Conservation (phyloP, 2,797 vertebrate species). For the Corythornis leucogaster region DNA sequence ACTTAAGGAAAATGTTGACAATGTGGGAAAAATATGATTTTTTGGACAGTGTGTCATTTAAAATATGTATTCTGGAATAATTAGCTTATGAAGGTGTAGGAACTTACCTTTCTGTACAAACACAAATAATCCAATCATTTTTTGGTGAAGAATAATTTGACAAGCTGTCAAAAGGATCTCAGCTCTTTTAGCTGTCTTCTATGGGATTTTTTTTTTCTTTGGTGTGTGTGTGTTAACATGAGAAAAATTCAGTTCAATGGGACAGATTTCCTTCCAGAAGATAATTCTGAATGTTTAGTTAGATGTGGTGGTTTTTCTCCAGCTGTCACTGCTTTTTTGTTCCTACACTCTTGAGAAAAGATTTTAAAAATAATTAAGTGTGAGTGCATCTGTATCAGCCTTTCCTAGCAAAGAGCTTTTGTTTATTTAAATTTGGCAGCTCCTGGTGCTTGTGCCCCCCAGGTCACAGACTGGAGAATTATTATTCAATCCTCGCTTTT, state of each 20-base stretch:
- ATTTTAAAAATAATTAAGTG: slow-evolving; percentile 69
- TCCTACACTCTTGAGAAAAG: slow-evolving; percentile 39
- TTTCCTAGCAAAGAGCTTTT: slow-evolving; percentile 40
- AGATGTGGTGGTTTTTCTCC: slow-evolving; percentile 44
- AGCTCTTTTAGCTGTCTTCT: slow-evolving; percentile 4
- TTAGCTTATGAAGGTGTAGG: background rate
- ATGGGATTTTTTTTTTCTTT: background rate
- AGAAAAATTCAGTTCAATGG: slow-evolving; percentile 38
- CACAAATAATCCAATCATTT: background rate
- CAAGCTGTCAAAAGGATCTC: background rate
- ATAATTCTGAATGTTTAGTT: slow-evolving; percentile 56
- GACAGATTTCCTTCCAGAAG: slow-evolving; percentile 60
- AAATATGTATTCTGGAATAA: background rate
- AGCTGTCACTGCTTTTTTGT: slow-evolving; percentile 52
- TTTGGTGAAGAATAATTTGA: background rate
- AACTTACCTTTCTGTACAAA: background rate
- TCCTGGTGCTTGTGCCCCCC: background rate
- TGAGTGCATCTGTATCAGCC: slow-evolving; percentile 25
- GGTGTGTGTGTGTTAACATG: slow-evolving; percentile 4
- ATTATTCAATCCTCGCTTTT: background rate
- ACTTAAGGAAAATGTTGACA: background rate
- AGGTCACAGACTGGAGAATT: background rate
- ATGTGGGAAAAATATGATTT: background rate
- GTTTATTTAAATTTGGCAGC: slow-evolving; percentile 59
- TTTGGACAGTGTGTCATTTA: background rate